A percentile compares a stretch with the other conserved stretches of the same genome.
Evolutionary conservation across 2,888 invertebrate species (phyloP).

Genomic region (Meganola albula): DNA sequence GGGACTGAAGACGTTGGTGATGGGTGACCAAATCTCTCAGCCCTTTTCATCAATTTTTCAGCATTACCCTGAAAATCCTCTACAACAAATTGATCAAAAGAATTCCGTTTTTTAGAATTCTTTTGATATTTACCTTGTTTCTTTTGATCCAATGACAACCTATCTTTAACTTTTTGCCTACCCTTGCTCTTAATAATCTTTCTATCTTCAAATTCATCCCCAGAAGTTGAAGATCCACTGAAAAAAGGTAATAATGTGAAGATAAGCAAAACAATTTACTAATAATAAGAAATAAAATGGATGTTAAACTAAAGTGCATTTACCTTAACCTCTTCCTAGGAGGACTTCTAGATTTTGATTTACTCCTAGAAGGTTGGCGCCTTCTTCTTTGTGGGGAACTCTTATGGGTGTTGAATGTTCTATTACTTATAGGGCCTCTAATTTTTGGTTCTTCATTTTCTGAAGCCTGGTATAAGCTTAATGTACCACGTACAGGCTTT

Average conservation of each 20-base stretch:
- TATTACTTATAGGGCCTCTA: conserved; percentile 35
- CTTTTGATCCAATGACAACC: conserved; percentile 70
- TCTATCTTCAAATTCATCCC: conserved; percentile 75
- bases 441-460: conserved; percentile 47
- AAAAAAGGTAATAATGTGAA: conserved; percentile 29
- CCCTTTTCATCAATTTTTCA: conserved; percentile 90
- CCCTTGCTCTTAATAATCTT: conserved; percentile 56
- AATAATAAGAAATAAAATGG: conserved; percentile 5
- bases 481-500: conserved; percentile 77
- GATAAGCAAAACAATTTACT: conserved; percentile 1
- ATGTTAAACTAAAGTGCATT: conserved; percentile 7
- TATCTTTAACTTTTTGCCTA: conserved; percentile 76
- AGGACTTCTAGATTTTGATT: conserved; percentile 69
- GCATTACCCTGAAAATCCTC: conserved; percentile 85
- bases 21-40: conserved; percentile 88
- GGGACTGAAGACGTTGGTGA: conserved; percentile 57
- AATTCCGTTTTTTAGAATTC: conserved; percentile 73
- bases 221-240: conserved; percentile 73
- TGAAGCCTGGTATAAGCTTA: conserved; percentile 78
- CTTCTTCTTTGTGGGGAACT: conserved; percentile 56
- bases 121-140: conserved; percentile 66
- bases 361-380: conserved; percentile 53
- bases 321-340: conserved; percentile 71
- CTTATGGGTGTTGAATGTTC: conserved; percentile 45
- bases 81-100: conserved; percentile 81